phyloP scores from a whole-genome alignment of 1,140 invertebrate genomes.

The Ruditapes philippinarum region DNA sequence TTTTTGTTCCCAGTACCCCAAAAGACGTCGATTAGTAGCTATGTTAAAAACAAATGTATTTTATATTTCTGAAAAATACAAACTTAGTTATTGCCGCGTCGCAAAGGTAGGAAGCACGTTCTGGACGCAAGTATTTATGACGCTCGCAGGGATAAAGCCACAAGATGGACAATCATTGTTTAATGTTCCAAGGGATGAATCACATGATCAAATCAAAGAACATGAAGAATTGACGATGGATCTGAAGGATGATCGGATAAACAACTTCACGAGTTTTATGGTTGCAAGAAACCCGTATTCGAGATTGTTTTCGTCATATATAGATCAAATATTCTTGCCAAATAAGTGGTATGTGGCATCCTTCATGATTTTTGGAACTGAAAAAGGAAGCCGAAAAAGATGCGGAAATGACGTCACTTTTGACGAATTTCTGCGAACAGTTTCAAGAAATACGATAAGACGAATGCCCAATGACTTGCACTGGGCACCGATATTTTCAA shows the following conservation, averaged over 20 bases:
- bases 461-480: neutral
- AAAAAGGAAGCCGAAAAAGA: neutral
- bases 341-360: conserved; percentile 42
- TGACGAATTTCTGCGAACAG: neutral
- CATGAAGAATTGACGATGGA: conserved; percentile 1
- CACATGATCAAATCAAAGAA: conserved; percentile 18
- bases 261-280: conserved; percentile 14
- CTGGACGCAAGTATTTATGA: conserved; percentile 53
- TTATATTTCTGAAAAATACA: conserved; percentile 49
- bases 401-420: conserved; percentile 50
- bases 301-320: conserved; percentile 49
- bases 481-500: conserved; percentile 51
- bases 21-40: neutral
- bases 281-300: conserved; percentile 49
- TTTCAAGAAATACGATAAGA: neutral
- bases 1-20: conserved; percentile 6
- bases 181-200: conserved; percentile 29
- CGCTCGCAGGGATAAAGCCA: neutral
- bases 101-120: conserved; percentile 53
- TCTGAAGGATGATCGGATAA: neutral
- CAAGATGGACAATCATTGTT: neutral
- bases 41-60: neutral
- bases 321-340: conserved; percentile 54
- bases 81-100: conserved; percentile 49
- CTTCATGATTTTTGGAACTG: neutral